These are phyloP conservation scores for Athrips mouffetella DNA, from an alignment of 2,888 invertebrate genomes.

Conservation along the genomic window DNA sequence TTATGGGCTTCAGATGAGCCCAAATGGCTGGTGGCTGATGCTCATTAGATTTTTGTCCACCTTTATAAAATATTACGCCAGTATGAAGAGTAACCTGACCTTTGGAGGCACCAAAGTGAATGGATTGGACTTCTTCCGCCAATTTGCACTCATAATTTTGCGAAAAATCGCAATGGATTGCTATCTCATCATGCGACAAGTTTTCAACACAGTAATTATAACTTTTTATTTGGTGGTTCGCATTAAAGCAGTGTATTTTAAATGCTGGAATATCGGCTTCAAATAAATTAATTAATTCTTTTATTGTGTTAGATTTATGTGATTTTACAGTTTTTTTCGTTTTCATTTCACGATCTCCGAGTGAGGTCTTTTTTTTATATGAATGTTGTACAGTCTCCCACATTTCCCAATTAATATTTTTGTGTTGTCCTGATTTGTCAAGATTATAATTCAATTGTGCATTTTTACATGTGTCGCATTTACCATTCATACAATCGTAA, in stretches of 20 bases:
- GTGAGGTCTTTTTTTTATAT: neutral
- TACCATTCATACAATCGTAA: neutral
- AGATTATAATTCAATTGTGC: neutral
- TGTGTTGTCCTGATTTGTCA: neutral
- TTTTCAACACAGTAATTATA: neutral
- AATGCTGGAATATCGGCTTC: neutral
- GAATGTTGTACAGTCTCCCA: neutral
- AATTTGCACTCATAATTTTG: neutral
- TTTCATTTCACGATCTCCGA: neutral
- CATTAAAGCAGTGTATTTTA: neutral
- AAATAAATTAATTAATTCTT: neutral
- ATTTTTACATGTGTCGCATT: neutral
- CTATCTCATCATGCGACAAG: neutral
- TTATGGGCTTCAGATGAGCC: neutral
- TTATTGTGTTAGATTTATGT: neutral
- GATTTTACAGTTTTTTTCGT: neutral
- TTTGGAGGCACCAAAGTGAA: neutral
- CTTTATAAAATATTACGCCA: neutral
- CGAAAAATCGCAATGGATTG: neutral
- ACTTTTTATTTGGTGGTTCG: neutral
- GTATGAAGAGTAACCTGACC: conserved; percentile 25
- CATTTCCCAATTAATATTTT: neutral
- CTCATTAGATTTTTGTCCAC: neutral
- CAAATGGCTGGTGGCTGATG: neutral
- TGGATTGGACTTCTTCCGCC: too few relatives aligned